Evolutionary conservation across 2,888 invertebrate species (phyloP).

Genomic region (Ceratothoa steindachneri): DNA sequence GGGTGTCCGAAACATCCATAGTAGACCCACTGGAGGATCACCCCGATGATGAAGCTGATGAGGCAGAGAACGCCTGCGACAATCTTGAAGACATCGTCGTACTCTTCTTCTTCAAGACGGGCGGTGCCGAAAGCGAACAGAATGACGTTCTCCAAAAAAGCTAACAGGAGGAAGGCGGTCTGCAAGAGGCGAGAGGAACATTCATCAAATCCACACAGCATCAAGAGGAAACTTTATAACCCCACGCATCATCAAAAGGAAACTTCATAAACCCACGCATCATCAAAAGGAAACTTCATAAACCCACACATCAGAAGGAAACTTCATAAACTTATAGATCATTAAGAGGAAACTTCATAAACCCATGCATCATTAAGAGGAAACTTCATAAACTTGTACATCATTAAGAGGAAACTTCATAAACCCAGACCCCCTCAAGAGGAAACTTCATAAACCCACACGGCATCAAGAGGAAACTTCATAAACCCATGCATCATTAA

Average conservation of each 20-base stretch:
- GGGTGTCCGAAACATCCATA: constrained; percentile 3
- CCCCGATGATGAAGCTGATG: not conserved
- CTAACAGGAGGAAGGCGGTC: not conserved
- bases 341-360: too few relatives aligned
- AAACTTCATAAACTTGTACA: too few relatives aligned
- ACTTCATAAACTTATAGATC: not conserved
- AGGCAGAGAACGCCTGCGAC: not conserved
- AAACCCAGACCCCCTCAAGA: too few relatives aligned
- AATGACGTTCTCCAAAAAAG: not conserved
- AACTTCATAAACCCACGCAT: not conserved
- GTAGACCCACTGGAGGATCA: not conserved
- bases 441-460: too few relatives aligned
- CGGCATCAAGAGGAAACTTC: too few relatives aligned
- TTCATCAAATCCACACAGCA: too few relatives aligned
- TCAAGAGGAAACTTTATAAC: too few relatives aligned
- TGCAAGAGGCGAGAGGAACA: too few relatives aligned
- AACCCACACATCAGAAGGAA: not conserved
- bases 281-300: not conserved
- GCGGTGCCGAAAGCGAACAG: not conserved
- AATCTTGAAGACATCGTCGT: not conserved
- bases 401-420: too few relatives aligned
- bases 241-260: too few relatives aligned
- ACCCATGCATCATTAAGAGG: too few relatives aligned
- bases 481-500: too few relatives aligned
- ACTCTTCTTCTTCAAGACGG: not conserved